Conservation (phyloP, 2,888 invertebrate genomes). For the Acrobasis suavella region DNA sequence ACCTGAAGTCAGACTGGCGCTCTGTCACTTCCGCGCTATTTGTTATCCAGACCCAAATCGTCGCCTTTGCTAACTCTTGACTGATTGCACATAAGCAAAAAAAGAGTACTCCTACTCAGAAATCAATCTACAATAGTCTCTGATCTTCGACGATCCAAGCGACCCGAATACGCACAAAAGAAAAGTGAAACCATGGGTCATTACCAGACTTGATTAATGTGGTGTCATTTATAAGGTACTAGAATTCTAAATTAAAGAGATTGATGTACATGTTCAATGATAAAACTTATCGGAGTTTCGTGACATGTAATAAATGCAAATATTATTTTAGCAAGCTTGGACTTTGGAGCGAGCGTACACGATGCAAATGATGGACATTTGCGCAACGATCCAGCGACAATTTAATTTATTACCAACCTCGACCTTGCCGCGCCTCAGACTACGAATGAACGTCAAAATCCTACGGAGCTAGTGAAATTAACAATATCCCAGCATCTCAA, state of each 20-base stretch:
- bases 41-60: conserved; percentile 41
- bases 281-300: conserved; percentile 27
- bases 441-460: conserved; percentile 48
- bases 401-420: conserved; percentile 66
- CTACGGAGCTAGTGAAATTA: conserved; percentile 57
- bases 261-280: conserved; percentile 40
- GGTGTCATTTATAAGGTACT: conserved; percentile 46
- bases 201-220: conserved; percentile 53
- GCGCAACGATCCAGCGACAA: conserved; percentile 60
- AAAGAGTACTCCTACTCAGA: conserved; percentile 48
- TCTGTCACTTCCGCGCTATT: conserved; percentile 59
- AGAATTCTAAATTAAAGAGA: conserved; percentile 44
- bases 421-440: conserved; percentile 69
- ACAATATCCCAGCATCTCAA: conserved; percentile 51
- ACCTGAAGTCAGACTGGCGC: conserved; percentile 42
- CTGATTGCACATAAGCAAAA: conserved; percentile 40
- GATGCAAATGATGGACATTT: conserved; percentile 53
- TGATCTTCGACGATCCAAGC: conserved; percentile 45
- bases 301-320: conserved; percentile 28
- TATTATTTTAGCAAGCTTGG: conserved; percentile 28
- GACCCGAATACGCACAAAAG: conserved; percentile 47
- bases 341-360: conserved; percentile 23
- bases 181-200: conserved; percentile 58
- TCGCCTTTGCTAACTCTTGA: conserved; percentile 48
- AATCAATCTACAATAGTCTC: conserved; percentile 47